Base-by-base conservation (phyloP, 2,888 invertebrate species). In the Elmis aenea region DNA sequence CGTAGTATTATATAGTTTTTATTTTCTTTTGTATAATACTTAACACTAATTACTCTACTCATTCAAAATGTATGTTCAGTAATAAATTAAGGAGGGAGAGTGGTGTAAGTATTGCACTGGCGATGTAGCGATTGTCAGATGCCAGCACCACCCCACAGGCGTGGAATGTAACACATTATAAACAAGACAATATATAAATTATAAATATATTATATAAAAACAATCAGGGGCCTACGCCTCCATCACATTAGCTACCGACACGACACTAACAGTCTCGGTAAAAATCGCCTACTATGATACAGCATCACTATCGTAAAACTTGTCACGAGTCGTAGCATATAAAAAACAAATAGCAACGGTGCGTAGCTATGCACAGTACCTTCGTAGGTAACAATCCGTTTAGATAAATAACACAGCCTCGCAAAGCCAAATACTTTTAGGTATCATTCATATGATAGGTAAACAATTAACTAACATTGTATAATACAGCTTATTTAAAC, bases 391-490 rank as follows among this genome's bases (percentile, higher is more conserved):
- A 68, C 67, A 66, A 65, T 67, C 67, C 66, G 59, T 60, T 64
- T 64, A 62, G 62, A 63, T 63, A 64, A 61, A 56, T 54, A 70
- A 73, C 74, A 75, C 74, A 75, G 74, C 73, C 74, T 73, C 71
- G 68, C 73, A 69, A 73, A 73, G 71, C 73, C 71, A 73, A 74
- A 73, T 73, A 74, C 73, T 69, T 70, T 70, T 70, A 68, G 69
- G 69, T 71, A 66, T 47, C 48, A 48, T 47, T 48, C 51, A 59
- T 53, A 50, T 50, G 45, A 45, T 46, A 50, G 48, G 50, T 46
- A 48, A 50, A 50, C 48, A 52, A 50, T 55, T 55, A 51, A 55
- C 55, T 55, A 54, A 54, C 51, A 50, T 50, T 48, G 43, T 50
- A 52, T 55, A 52, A 43, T 43, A 38, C 35, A 39, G 30, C 15